Conservation (phyloP, 2,113 vertebrate species). For the Lepidiolamprologus cunningtoni region DNA sequence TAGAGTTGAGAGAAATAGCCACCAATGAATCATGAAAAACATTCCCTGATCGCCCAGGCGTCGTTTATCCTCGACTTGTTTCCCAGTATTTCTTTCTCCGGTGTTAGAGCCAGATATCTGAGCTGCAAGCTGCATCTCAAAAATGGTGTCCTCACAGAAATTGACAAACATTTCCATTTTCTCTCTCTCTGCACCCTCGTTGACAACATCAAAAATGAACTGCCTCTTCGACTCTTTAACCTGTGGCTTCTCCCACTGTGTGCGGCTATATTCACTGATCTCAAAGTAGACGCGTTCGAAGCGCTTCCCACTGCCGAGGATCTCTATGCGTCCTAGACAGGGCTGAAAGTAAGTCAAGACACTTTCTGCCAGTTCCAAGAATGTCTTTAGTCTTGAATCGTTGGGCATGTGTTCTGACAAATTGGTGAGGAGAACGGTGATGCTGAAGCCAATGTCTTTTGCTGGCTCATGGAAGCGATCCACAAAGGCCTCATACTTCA, state of each 20-base stretch:
- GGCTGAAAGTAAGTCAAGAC: constrained; percentile 90
- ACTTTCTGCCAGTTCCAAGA: constrained; percentile 83
- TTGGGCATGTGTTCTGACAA: constrained; percentile 94
- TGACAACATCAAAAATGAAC: constrained; percentile 95
- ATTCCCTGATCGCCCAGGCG: constrained; percentile 62
- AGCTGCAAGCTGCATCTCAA: constrained; percentile 95
- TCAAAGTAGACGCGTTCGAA: constrained; percentile 95
- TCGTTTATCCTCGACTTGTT: constrained; percentile 69
- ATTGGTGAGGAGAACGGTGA: constrained; percentile 90
- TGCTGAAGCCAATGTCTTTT: constrained; percentile 93
- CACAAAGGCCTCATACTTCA: constrained; percentile 87
- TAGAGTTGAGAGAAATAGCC: constrained; percentile 71
- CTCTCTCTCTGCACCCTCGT: constrained; percentile 89
- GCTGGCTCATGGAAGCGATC: constrained; percentile 91
- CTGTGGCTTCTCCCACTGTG: constrained; percentile 96
- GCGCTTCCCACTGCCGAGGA: constrained; percentile 90
- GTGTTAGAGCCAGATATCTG: constrained; percentile 81
- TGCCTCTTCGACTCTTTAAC: constrained; percentile 96
- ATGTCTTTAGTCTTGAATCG: constrained; percentile 79
- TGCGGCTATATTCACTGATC: constrained; percentile 91
- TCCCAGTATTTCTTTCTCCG: constrained; percentile 70
- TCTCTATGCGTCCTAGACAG: constrained; percentile 88
- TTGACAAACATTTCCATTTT: constrained; percentile 98
- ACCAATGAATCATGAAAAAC: constrained; percentile 68
- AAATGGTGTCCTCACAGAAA: constrained; percentile 96